Evolutionary conservation across 2,113 vertebrate genomes (phyloP).

Genomic region (Clarias batrachus): DNA sequence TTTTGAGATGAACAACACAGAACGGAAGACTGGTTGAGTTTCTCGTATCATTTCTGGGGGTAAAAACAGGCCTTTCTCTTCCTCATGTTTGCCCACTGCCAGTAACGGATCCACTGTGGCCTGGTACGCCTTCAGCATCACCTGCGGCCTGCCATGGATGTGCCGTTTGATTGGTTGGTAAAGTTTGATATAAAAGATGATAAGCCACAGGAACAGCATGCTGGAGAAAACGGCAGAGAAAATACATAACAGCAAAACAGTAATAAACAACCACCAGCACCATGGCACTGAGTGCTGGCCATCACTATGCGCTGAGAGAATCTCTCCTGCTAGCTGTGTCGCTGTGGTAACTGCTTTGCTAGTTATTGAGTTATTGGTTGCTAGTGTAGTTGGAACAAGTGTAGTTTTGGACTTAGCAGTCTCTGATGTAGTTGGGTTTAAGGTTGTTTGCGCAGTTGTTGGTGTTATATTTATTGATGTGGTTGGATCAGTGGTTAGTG

Average conservation of each 20-base stretch:
- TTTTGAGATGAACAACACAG: constrained; percentile 65
- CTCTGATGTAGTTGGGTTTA: background rate
- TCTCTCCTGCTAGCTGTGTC: background rate
- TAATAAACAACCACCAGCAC: constrained; percentile 67
- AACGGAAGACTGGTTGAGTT: constrained; percentile 62
- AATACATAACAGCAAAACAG: constrained; percentile 55
- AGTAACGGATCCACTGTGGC: background rate
- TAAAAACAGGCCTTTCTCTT: constrained; percentile 28
- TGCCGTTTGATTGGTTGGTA: constrained; percentile 50
- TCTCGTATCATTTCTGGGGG: constrained; percentile 41
- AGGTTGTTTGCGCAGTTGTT: background rate
- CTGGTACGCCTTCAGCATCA: background rate
- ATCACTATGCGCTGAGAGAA: background rate
- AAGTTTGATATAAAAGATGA: constrained; percentile 54
- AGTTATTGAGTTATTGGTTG: background rate
- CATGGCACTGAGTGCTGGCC: constrained; percentile 22
- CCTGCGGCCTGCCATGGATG: background rate
- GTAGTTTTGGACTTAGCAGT: background rate
- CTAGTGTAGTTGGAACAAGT: background rate
- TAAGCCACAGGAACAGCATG: constrained; percentile 40
- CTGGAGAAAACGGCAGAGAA: constrained; percentile 23
- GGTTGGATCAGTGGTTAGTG: background rate
- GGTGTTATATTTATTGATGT: background rate
- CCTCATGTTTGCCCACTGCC: background rate
- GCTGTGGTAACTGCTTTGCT: background rate